Evolutionary conservation across 2,888 invertebrate genomes (phyloP).

Genomic region (Arge pagana): DNA sequence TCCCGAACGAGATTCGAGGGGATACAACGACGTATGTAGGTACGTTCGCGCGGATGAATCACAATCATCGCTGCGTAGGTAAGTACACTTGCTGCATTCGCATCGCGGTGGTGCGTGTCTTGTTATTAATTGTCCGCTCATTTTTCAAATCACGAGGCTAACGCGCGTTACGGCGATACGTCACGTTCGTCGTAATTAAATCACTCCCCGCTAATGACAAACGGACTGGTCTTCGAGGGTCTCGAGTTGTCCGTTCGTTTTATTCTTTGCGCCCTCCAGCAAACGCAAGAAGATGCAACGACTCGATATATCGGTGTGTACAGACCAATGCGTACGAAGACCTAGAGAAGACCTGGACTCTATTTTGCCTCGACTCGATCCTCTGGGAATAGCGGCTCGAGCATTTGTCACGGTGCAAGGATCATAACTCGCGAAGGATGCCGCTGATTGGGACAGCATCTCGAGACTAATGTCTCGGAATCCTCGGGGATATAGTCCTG

Average conservation of each 20-base stretch:
- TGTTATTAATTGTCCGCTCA: no score
- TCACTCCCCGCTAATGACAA: conserved; percentile 5
- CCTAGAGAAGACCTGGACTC: conserved; percentile 3
- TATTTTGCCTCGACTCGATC: conserved; percentile 10
- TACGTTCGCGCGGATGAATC: no score
- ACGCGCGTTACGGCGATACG: no score
- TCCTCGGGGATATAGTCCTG: conserved; percentile 19
- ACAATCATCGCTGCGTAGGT: no score
- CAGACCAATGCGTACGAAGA: neutral
- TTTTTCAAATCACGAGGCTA: no score
- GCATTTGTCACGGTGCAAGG: conserved; percentile 21
- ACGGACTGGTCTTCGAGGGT: conserved; percentile 9
- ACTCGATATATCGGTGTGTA: neutral
- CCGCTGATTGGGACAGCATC: conserved; percentile 14
- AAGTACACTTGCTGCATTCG: no score
- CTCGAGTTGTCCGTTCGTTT: neutral
- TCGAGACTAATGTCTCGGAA: conserved; percentile 15
- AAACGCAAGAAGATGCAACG: no score
- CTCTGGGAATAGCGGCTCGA: conserved; percentile 19
- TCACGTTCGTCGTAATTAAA: neutral
- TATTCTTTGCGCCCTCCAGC: no score
- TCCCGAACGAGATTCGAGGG: no score
- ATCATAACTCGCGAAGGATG: conserved; percentile 21
- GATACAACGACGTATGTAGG: no score
- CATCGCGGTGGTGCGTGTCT: no score